Base-by-base conservation (phyloP, 2,797 vertebrate genomes). In the Lacerta agilis region DNA sequence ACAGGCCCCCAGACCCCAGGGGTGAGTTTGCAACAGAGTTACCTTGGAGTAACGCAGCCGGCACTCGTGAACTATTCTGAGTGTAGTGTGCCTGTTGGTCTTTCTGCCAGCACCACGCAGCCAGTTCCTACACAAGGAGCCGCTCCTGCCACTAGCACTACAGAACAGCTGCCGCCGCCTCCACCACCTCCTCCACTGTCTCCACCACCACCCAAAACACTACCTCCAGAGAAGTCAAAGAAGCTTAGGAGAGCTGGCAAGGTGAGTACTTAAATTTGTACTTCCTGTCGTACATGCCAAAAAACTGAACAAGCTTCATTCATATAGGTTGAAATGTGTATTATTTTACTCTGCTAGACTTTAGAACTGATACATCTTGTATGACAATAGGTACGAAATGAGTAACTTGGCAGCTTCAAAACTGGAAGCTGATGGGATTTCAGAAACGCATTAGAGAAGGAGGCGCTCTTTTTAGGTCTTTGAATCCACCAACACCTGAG, bases 171-270 rank as follows among this genome's bases (percentile, higher is more conserved):
- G 0, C 95, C 94, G 0, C 88, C 94, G 0, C 93, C 95, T 0
- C 90, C 94, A 11, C 92, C 94, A 0, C 92, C 96, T 0, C 94
- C 93, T 5, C 92, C 95, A 0, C 98, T 97, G 80, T 80, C 94
- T 0, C 91, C 96, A 0, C 95, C 96, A 2, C 96, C 96, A 36
- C 94, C 96, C 91, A 98, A 98, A 95, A 55, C 92, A 0, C 93
- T 95, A 0, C 94, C 97, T 0, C 87, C 94, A 0, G 98, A 99
- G 88, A 99, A 99, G 95, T 96, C 94, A 0, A 98, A 98, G 93
- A 99, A 99, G 92, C 89, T 94, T 20, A 98, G 98, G 93, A 99
- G 98, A 91, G 98, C n/a, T 67, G 41, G 99, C 0, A 99, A 99
- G 97, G 98, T 99, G 87, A 20, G 90, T 5, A 1, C 0, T 64